These are phyloP conservation scores for Sebastes baramenuke DNA, from an alignment of 2,797 vertebrate genomes.

Conservation along the genomic window DNA sequence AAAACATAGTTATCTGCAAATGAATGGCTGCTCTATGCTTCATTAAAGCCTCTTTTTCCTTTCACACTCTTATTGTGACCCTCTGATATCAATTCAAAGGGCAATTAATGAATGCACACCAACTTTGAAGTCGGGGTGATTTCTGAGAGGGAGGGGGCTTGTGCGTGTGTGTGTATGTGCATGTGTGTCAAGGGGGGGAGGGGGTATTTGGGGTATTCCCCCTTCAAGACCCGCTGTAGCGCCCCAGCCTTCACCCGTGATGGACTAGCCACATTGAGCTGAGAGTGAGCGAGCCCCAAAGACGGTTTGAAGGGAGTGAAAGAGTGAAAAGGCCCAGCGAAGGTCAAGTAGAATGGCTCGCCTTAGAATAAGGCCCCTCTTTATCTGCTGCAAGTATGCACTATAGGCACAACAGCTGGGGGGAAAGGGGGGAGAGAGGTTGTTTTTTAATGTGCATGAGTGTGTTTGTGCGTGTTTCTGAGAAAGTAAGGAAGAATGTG, in stretches of 20 bases:
- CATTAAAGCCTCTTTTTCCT: conserved; percentile 98
- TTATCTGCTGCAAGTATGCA: conserved; percentile 94
- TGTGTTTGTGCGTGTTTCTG: conserved; percentile 58
- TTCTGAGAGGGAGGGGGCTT: conserved; percentile 72
- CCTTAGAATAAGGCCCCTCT: conserved; percentile 94
- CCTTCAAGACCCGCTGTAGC: conserved; percentile 54
- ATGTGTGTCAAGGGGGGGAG: not conserved
- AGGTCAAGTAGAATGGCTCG: conserved; percentile 97
- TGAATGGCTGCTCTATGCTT: conserved; percentile 98
- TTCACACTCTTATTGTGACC: conserved; percentile 98
- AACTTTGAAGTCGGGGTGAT: conserved; percentile 95
- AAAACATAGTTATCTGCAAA: conserved; percentile 97
- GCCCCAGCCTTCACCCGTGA: conserved; percentile 85
- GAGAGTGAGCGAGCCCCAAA: conserved; percentile 85
- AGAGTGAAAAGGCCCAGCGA: conserved; percentile 94
- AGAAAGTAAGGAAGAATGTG: conserved; percentile 47
- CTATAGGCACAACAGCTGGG: conserved; percentile 90
- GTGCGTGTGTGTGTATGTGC: conserved; percentile 16
- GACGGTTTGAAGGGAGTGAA: conserved; percentile 96
- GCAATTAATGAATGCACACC: conserved; percentile 98
- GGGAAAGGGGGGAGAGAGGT: conserved; percentile 30
- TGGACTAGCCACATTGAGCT: conserved; percentile 93
- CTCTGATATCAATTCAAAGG: conserved; percentile 99
- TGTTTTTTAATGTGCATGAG: conserved; percentile 69
- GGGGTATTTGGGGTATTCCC: conserved; percentile 71